phyloP scores from a whole-genome alignment of 2,797 vertebrate species.

The Propithecus deckenii region DNA sequence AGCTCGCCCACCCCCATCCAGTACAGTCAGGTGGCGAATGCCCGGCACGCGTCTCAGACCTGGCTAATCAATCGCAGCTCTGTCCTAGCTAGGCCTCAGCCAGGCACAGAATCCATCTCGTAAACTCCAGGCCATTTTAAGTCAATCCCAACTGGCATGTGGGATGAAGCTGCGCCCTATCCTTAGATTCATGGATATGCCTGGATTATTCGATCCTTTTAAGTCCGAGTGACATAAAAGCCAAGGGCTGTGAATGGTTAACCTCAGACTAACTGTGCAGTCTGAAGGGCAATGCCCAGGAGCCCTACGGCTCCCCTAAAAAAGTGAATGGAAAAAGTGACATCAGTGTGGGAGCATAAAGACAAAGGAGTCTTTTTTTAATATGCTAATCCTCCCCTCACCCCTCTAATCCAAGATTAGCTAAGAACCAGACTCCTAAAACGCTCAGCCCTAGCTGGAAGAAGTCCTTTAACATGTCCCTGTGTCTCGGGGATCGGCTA shows the following conservation, averaged over 20 bases:
- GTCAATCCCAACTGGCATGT: neutral
- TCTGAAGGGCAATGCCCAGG: neutral
- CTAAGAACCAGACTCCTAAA: neutral
- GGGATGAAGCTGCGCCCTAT: neutral
- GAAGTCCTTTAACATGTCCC: neutral
- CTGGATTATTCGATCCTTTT: neutral
- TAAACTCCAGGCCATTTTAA: neutral
- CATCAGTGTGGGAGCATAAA: neutral
- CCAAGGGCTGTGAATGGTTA: neutral
- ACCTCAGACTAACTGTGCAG: neutral
- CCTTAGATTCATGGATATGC: neutral
- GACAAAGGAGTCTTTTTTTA: conserved; percentile 4
- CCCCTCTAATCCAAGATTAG: neutral
- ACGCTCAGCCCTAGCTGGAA: neutral
- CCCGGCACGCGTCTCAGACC: neutral
- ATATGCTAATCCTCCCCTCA: neutral
- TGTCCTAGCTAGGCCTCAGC: neutral
- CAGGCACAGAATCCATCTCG: neutral
- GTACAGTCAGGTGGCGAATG: neutral
- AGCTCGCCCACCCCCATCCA: neutral
- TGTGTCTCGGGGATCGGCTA: neutral
- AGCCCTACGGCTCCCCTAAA: neutral
- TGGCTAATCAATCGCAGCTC: neutral
- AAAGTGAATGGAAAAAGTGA: neutral
- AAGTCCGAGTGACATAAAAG: neutral